Conservation (phyloP, 2,888 invertebrate species). For the Phaedon cochleariae region DNA sequence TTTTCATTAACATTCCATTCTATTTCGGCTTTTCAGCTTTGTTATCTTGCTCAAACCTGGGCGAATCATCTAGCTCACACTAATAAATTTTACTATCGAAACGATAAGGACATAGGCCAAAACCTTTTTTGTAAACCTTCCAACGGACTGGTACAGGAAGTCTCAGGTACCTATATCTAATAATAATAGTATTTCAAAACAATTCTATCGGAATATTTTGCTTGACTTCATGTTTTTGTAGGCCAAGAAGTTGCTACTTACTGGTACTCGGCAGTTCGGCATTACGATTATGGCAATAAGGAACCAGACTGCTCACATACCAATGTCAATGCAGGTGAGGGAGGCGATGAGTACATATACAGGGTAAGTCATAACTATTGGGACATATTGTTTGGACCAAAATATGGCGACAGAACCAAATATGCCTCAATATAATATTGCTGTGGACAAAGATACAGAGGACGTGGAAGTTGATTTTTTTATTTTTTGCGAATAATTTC, state of each 20-base stretch:
- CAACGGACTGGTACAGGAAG: slow-evolving; percentile 72
- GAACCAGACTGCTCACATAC: slow-evolving; percentile 78
- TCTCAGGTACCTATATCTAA: slow-evolving; percentile 70
- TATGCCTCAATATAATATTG: too few relatives aligned
- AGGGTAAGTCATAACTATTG: neutral
- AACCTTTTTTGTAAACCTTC: slow-evolving; percentile 80
- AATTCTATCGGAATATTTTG: too few relatives aligned
- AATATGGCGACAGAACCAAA: too few relatives aligned
- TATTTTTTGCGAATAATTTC: too few relatives aligned
- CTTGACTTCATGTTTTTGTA: too few relatives aligned
- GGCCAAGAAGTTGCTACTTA: slow-evolving; percentile 84
- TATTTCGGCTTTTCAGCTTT: slow-evolving; percentile 75
- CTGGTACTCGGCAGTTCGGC: slow-evolving; percentile 82
- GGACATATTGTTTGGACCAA: too few relatives aligned
- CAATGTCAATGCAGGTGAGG: slow-evolving; percentile 78
- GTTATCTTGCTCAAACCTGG: slow-evolving; percentile 86
- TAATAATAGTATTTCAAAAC: too few relatives aligned
- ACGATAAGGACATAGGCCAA: slow-evolving; percentile 81
- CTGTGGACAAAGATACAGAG: too few relatives aligned
- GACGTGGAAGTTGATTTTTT: too few relatives aligned
- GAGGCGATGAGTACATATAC: neutral
- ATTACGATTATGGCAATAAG: slow-evolving; percentile 76
- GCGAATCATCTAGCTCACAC: slow-evolving; percentile 86
- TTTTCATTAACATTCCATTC: too few relatives aligned
- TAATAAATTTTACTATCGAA: slow-evolving; percentile 79